Evolutionary conservation across 2,888 invertebrate species (phyloP), one percentile per base, ranked within the genome.

Genomic region (Cheilosia vulpina): DNA sequence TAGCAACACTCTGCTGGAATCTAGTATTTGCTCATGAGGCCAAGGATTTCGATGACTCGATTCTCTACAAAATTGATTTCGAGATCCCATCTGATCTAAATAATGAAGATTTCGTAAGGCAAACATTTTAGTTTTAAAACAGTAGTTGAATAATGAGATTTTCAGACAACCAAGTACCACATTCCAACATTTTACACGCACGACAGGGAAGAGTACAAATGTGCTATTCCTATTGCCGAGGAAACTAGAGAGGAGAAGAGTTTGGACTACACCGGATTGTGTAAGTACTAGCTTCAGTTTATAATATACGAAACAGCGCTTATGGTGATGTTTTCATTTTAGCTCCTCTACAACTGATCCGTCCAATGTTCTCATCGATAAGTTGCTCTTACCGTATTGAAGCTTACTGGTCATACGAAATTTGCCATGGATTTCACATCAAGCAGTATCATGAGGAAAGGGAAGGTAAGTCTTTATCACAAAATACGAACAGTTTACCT

Each of bases 381-480:
- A 94, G 95, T 62, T 98, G 98, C 90, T 97, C 97, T 0, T 97
- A 96, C 89, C 94, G 97, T 87, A 92, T 97, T 63, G 98, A 98
- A 90, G 95, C 96, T 2, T 99, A 98, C 90, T 99, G 99, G 99
- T 97, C 97, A 0, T 99, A 99, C 91, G 98, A 99, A 92, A 94
- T 99, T 38, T 99, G 99, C 89, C 99, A 99, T 92, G 98, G 98
- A 0, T 94, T 95, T 88, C 96, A 96, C 91, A 95, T 99, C 3
- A 94, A 97, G 31, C 99, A 99, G 91, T 99, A 97, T 91, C 99
- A 99, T 91, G 99, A 99, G 91, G 98, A 98, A 89, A 94, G 97
- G 88, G 98, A 98, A 91, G 96, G 95, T 92, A 89, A 81, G 69
- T 11, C 1, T 60, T 17, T 17, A 19, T 34, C 9, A 13, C 17